Conservation (phyloP, 37 sponge, comb jelly and placozoan genomes). For the Oscarella lobularis region DNA sequence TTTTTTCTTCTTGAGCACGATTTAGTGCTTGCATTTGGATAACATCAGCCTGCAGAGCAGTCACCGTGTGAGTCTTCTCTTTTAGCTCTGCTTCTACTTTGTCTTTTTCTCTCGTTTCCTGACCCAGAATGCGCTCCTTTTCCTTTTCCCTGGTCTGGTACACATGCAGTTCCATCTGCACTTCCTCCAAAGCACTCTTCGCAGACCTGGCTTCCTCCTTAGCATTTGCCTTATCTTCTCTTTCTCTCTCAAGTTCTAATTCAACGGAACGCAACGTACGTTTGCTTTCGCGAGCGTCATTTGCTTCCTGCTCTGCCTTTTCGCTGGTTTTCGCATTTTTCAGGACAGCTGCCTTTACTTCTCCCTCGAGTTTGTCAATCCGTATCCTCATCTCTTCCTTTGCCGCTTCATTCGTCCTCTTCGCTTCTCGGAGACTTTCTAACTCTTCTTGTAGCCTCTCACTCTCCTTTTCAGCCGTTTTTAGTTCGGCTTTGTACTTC, state of each 20-base stretch:
- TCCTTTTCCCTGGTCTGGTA: conserved; percentile 3
- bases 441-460: background rate
- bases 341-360: too few species aligned
- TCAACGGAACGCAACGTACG: too few species aligned
- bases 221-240: too few species aligned
- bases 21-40: background rate
- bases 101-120: background rate
- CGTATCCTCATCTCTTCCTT: background rate
- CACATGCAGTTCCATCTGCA: too few species aligned
- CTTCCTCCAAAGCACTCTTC: too few species aligned
- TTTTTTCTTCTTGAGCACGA: background rate
- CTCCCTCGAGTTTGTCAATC: background rate
- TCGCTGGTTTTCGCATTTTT: too few species aligned
- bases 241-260: too few species aligned
- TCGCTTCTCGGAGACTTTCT: background rate
- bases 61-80: background rate
- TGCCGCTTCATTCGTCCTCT: background rate
- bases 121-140: background rate
- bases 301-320: too few species aligned
- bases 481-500: background rate
- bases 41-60: background rate
- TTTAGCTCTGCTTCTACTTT: background rate
- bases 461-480: background rate
- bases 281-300: too few species aligned
- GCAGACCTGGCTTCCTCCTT: too few species aligned